Conservation (phyloP, 2,113 vertebrate genomes). For the Cervus canadensis region DNA sequence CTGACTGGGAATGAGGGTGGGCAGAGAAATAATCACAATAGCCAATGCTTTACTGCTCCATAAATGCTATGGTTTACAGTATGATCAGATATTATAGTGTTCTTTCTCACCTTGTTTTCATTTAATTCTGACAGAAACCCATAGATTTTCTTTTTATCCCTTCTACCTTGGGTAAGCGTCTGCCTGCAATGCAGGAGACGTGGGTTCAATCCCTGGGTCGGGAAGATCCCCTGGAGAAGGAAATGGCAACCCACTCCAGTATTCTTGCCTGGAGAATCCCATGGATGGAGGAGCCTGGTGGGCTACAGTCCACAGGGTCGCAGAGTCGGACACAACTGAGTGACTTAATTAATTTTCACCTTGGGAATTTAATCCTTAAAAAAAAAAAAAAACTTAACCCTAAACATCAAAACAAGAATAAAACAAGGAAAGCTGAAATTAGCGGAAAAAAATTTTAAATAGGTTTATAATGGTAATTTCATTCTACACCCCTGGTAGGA, state of each 20-base stretch:
- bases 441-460: background rate
- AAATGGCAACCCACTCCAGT: too few species aligned
- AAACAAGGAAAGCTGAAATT: background rate
- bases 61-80: background rate
- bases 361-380: background rate
- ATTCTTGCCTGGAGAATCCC: too few species aligned
- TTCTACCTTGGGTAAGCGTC: too few species aligned
- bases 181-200: too few species aligned
- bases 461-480: background rate
- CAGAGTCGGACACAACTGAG: too few species aligned
- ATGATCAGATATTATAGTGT: rapidly evolving
- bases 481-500: background rate
- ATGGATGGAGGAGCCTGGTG: too few species aligned
- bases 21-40: background rate
- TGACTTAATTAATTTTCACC: too few species aligned
- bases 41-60: too few species aligned
- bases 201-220: too few species aligned
- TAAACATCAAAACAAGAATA: background rate
- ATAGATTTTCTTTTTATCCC: background rate
- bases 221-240: too few species aligned
- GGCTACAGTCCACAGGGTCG: too few species aligned
- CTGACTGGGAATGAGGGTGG: background rate
- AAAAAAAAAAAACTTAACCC: background rate
- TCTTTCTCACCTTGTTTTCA: background rate
- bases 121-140: background rate